Base-by-base conservation (phyloP, 2,888 invertebrate genomes). In the Conops quadrifasciatus region DNA sequence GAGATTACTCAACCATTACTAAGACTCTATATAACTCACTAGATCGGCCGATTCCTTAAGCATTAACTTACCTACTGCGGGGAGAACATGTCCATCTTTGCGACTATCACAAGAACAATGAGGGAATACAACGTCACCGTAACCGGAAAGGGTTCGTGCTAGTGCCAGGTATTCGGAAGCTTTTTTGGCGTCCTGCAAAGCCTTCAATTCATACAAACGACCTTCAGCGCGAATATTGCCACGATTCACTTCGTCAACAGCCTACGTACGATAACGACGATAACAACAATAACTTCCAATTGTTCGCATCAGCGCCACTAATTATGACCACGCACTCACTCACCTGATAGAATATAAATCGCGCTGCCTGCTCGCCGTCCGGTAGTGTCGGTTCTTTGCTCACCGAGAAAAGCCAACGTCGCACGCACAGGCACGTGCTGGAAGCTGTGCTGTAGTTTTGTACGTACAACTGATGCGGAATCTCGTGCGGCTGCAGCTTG, bases 401-500 rank as follows among this genome's bases (percentile, higher is more conserved):
- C 58, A 93, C 87, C 56, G 91, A 91, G 87, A 96, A 96, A 73
- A 96, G 86, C 96, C 96, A 96, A 85, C 94, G 93, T 74, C 94
- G 89, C 60, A 99, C 88, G 73, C 94, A 90, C 60, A 99, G 89
- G 84, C 98, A 99, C 63, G 96, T 96, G 77, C 95, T 94, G 49
- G 96, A 96, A 47, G 98, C 98, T 15, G 98, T 98, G 76, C 96
- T 96, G 85, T 98, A 99, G 88, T 99, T 99, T 88, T 98, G 98
- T 79, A 99, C 97, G 88, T 99, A 99, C 75, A 99, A 89, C 80
- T 96, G 95, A 88, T 99, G 98, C 0, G 98, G 98, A 78, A 95
- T 94, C 88, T 99, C 99, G 84, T 93, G 92, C 0, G 94, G 92
- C 79, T 94, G 94, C 73, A 99, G 88, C 87, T 97, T 97, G 70